Evolutionary conservation across 2,888 invertebrate genomes (phyloP), one percentile per base, ranked within the genome.

Genomic region (Drosophila fulvimacula): DNA sequence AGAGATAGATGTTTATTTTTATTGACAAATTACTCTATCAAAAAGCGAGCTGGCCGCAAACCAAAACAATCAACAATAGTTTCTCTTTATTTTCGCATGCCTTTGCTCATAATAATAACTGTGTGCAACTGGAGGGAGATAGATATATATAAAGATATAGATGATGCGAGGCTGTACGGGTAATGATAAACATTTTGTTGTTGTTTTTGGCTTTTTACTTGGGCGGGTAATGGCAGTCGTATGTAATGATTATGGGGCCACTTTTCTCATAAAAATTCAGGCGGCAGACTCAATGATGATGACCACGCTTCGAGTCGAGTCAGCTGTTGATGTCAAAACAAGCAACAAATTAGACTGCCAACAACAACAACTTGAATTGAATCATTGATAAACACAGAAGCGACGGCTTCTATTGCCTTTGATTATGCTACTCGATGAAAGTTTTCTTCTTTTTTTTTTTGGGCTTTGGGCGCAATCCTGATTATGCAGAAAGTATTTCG

Each of bases 211-310:
- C 51, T 57, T 42, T 48, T 70, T 56, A 52, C 57, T 73, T 70
- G 81, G 77, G 30, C 73, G 44, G 76, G 73, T 76, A 82, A 83
- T 81, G 83, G 79, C 77, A 75, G 72, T 82, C 83, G 79, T 81
- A 82, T 78, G 81, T 83, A 83, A 83, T 82, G 85, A 85, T 83
- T 82, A 85, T 83, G 82, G 85, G 75, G 73, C 78, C 76, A 85
- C 85, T 83, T 83, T 83, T 78, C 83, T 82, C 85, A 85, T 83
- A 83, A 83, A 83, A 83, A 85, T 83, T 83, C 85, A 76, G 70
- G 83, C 80, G 48, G 81, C 83, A 82, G 79, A 76, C 41, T 27
- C 64, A 27, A 69, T 69, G 69, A 61, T 73, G 74, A 63, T 75
- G 60, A 56, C 39, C 36, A 46, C 62, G 66, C 61, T 66, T 39